Evolutionary conservation across 1,140 invertebrate species (phyloP).

Genomic region (Tetramorium simillimum): DNA sequence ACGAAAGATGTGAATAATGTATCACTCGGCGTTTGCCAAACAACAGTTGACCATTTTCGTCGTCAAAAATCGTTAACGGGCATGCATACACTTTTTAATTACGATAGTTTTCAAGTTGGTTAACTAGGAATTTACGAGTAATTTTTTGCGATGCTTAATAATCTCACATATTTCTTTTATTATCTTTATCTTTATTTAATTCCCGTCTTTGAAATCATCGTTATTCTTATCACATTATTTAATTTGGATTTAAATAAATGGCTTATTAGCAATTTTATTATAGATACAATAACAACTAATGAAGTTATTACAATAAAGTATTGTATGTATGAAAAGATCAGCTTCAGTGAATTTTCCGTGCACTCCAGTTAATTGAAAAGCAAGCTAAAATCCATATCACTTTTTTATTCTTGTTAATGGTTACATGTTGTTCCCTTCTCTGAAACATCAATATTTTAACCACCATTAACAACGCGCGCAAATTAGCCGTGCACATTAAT

Average conservation of each 20-base stretch:
- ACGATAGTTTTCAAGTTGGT: slow-evolving; percentile 5
- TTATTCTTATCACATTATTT: background rate
- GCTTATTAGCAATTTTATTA: background rate
- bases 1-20: background rate
- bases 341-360: background rate
- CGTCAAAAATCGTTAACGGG: slow-evolving; percentile 47
- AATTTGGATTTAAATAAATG: background rate
- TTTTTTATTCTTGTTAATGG: background rate
- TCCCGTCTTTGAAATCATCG: background rate
- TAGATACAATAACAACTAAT: background rate
- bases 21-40: background rate
- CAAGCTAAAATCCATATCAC: background rate
- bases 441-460: slow-evolving; percentile 16
- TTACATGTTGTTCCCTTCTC: background rate
- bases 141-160: slow-evolving; percentile 2
- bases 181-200: background rate
- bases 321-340: no score
- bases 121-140: slow-evolving; percentile 34
- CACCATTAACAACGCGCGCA: background rate
- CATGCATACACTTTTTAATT: slow-evolving; percentile 61
- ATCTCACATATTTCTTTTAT: slow-evolving; percentile 44
- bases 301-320: background rate
- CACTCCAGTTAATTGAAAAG: background rate
- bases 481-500: slow-evolving; percentile 36
- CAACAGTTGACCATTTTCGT: background rate